A percentile compares a stretch with the other conserved stretches of the same genome.
These are phyloP conservation scores for Strigamia maritima DNA, from an alignment of 2,888 invertebrate species.

Conservation along the genomic window DNA sequence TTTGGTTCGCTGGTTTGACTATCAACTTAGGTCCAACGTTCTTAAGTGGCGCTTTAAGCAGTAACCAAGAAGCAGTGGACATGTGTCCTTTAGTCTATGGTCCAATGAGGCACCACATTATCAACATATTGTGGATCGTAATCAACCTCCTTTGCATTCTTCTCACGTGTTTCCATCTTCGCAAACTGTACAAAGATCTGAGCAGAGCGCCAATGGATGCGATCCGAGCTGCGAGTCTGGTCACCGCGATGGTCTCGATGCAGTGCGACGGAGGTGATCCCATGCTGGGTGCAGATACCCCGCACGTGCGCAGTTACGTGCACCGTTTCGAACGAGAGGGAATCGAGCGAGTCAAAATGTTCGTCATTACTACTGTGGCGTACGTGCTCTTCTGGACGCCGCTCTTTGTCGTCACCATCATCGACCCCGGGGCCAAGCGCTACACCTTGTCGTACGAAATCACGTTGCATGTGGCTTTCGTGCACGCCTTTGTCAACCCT, in stretches of 20 bases:
- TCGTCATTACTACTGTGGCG: slow-evolving; percentile 76
- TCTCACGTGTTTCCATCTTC: slow-evolving; percentile 76
- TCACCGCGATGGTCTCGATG: slow-evolving; percentile 73
- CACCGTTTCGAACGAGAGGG: slow-evolving; percentile 75
- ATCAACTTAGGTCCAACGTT: slow-evolving; percentile 86
- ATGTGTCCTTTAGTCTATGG: slow-evolving; percentile 82
- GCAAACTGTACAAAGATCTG: slow-evolving; percentile 64
- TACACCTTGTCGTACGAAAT: slow-evolving; percentile 57
- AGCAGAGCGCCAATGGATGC: slow-evolving; percentile 39
- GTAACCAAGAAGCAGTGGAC: slow-evolving; percentile 66
- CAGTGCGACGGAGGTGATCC: slow-evolving; percentile 38
- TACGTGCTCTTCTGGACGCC: slow-evolving; percentile 89
- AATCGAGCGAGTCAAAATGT: slow-evolving; percentile 78
- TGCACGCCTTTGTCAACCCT: slow-evolving; percentile 81
- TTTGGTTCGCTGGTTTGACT: slow-evolving; percentile 88
- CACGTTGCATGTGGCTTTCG: slow-evolving; percentile 80
- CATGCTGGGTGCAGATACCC: slow-evolving; percentile 44
- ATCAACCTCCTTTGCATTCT: slow-evolving; percentile 82
- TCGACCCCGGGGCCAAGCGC: slow-evolving; percentile 49
- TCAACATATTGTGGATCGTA: slow-evolving; percentile 85
- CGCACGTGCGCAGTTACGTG: slow-evolving; percentile 72
- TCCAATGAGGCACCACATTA: slow-evolving; percentile 82
- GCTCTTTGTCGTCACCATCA: slow-evolving; percentile 75
- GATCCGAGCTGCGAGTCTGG: slow-evolving; percentile 54
- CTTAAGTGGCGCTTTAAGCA: slow-evolving; percentile 75